These are phyloP conservation scores for Ormyrus thymus DNA, from an alignment of 2,888 invertebrate genomes.

Conservation along the genomic window DNA sequence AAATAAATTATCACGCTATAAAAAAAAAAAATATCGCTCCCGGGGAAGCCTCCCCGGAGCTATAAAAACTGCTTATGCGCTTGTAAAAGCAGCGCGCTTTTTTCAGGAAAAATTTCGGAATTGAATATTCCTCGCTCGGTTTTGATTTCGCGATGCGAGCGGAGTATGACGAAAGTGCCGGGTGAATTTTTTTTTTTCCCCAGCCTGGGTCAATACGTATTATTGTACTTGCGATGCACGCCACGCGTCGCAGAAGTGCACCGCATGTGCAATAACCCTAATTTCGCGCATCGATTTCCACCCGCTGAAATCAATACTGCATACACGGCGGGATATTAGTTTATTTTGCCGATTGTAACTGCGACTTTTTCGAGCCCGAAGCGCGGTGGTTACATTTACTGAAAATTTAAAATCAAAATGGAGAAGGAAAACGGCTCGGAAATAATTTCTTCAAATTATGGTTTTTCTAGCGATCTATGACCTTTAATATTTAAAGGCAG, in stretches of 20 bases:
- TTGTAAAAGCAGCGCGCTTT: not conserved
- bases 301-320: conserved; percentile 28
- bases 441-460: no score
- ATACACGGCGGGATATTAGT: not conserved
- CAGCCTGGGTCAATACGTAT: not conserved
- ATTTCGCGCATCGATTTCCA: conserved; percentile 47
- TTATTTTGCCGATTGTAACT: conserved; percentile 11
- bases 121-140: not conserved
- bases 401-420: no score
- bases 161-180: no score
- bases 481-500: no score
- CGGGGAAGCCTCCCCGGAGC: not conserved
- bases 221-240: not conserved
- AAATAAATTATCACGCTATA: not conserved
- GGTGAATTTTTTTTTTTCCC: no score
- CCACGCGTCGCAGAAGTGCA: conserved; percentile 12
- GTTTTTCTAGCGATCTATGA: no score
- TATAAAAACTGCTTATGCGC: not conserved
- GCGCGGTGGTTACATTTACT: no score
- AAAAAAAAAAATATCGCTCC: not conserved
- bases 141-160: no score
- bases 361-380: not conserved
- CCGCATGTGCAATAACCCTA: conserved; percentile 37
- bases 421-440: no score
- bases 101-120: not conserved